A percentile compares a stretch with the other conserved stretches of the same genome.
phyloP scores from a whole-genome alignment of 2,888 invertebrate species.

The Melolontha melolontha region DNA sequence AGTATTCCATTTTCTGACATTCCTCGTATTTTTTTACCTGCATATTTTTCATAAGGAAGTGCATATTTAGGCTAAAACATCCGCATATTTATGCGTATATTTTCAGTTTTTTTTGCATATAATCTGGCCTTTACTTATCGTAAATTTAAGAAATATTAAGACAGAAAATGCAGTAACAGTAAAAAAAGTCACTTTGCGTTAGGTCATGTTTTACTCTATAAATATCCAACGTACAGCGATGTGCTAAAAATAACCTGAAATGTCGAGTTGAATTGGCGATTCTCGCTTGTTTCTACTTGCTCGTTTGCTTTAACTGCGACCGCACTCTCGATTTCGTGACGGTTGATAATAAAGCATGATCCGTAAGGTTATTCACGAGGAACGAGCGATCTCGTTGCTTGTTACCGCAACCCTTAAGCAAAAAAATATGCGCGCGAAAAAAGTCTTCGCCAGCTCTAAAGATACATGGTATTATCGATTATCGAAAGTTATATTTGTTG shows the following conservation, averaged over 20 bases:
- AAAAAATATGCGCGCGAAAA: not conserved
- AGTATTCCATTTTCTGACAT: no score
- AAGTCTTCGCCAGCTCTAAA: not conserved
- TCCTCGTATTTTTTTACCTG: no score
- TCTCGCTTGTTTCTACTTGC: not conserved
- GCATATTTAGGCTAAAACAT: no score
- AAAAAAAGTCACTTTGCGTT: constrained; percentile 7
- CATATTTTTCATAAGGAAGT: no score
- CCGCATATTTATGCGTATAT: no score
- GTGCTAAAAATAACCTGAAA: constrained; percentile 11
- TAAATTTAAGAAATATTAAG: no score
- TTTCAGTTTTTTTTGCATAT: no score
- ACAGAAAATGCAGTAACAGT: not conserved
- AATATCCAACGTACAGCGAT: not conserved
- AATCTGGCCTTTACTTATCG: no score
- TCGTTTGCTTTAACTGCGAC: not conserved
- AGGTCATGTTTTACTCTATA: constrained; percentile 16
- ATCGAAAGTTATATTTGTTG: not conserved
- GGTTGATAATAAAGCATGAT: not conserved
- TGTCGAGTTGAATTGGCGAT: constrained; percentile 1
- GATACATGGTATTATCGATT: not conserved
- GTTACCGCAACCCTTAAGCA: constrained; percentile 3
- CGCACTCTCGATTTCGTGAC: constrained; percentile 19
- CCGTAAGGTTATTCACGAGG: not conserved
- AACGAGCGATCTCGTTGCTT: constrained; percentile 9